Conservation (phyloP, 2,797 vertebrate species). For the Pagetopsis macropterus region DNA sequence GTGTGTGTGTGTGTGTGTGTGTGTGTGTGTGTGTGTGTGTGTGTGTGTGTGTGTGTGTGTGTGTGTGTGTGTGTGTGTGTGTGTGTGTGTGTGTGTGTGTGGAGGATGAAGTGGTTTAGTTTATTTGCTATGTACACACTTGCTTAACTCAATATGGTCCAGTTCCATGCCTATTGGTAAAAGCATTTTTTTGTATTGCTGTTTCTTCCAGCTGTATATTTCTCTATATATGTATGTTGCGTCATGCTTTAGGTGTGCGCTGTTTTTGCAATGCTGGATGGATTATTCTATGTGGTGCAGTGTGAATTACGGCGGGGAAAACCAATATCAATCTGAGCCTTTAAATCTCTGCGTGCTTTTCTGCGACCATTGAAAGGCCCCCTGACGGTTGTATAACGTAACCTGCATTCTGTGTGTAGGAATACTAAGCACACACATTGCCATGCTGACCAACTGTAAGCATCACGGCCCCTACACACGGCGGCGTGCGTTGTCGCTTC, state of each 20-base stretch:
- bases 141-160: constrained; percentile 16
- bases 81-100: neutral
- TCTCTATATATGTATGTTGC: neutral
- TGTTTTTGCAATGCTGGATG: constrained; percentile 9
- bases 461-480: no score
- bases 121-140: constrained; percentile 39
- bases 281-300: constrained; percentile 5
- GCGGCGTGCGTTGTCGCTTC: no score
- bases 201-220: constrained; percentile 4
- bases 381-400: neutral
- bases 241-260: neutral
- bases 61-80: no score
- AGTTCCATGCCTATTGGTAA: constrained; percentile 13
- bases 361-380: neutral
- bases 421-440: neutral
- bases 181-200: neutral
- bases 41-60: neutral
- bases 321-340: neutral
- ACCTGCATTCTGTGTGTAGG: neutral
- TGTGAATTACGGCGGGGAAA: neutral
- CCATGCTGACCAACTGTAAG: neutral
- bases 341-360: neutral
- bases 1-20: neutral
- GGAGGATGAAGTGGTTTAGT: neutral
- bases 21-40: neutral